Evolutionary conservation across 2,888 invertebrate species (phyloP).

Genomic region (Eilema griseolum): DNA sequence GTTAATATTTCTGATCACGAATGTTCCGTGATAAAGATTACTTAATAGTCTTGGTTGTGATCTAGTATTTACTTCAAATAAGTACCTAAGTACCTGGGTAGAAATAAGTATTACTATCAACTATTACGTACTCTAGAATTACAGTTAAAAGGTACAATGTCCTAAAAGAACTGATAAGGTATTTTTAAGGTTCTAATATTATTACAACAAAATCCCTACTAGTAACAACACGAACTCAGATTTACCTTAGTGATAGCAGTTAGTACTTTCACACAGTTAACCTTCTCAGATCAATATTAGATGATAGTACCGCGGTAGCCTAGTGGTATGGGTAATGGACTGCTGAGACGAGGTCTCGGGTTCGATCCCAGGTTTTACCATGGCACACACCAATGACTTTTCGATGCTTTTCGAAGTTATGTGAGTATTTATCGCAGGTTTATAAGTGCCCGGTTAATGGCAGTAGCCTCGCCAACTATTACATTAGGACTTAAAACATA

Average conservation of each 20-base stretch:
- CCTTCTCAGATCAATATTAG: no score
- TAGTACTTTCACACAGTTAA: background rate
- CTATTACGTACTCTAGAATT: background rate
- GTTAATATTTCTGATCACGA: slow-evolving; percentile 63
- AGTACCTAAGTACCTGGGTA: background rate
- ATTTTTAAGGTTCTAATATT: background rate
- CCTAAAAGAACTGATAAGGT: background rate
- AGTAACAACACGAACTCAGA: background rate
- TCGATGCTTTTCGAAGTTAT: no score
- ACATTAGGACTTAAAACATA: no score
- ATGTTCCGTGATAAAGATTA: slow-evolving; percentile 43
- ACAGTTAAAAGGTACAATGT: background rate
- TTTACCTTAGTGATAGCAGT: background rate
- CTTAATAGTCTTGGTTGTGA: background rate
- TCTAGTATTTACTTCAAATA: background rate
- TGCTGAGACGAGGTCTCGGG: no score
- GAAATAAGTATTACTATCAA: background rate
- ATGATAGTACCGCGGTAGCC: no score
- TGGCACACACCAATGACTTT: no score
- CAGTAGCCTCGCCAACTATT: no score
- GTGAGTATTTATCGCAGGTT: no score
- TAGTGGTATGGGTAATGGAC: no score
- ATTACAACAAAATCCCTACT: background rate
- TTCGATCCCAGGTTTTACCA: no score
- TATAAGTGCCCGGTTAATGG: no score